Base-by-base conservation (phyloP, 2,797 vertebrate species). In the Pseudomugil gertrudae region DNA sequence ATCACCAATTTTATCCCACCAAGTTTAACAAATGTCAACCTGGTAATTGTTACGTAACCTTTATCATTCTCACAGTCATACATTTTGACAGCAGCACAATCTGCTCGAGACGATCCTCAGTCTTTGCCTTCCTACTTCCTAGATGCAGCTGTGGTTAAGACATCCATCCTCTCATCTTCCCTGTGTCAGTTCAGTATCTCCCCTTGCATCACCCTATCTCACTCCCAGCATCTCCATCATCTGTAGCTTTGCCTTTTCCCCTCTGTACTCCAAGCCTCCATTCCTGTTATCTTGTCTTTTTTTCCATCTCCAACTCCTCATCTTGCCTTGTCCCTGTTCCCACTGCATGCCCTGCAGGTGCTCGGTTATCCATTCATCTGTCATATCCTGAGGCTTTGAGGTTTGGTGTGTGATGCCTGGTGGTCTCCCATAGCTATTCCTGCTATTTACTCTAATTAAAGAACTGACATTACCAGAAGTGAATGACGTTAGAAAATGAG, bases 371-470 rank as follows among this genome's bases (percentile, higher is more conserved):
- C 26, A 52, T 71, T 57, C 33, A 68, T 70, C 70, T 43, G 38
- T 65, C 57, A 68, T 65, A 69, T 73, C 48, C 59, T 54, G 55
- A 72, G 48, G 64, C 73, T 72, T 69, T 50, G 53, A 71, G 58
- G 60, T 69, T 72, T 45, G 1, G 1, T 61, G 73, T 72, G 71
- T 38, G 72, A 67, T 60, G 59, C 66, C 40, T 53, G 61, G 66
- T 76, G 57, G 53, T 79, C 87, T 86, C 70, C 79, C 66, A 55
- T 66, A 47, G 58, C 70, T 78, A 68, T 57, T 69, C 86, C 70
- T 84, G 71, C 76, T 48, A 69, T 89, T 91, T 89, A n/a, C n/a
- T n/a, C n/a, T n/a, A n/a, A n/a, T n/a, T n/a, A n/a, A n/a, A n/a
- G n/a, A n/a, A n/a, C n/a, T n/a, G 27, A 55, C 60, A 57, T 6